phyloP scores from a whole-genome alignment of 2,888 invertebrate species.

The Pomacea canaliculata region DNA sequence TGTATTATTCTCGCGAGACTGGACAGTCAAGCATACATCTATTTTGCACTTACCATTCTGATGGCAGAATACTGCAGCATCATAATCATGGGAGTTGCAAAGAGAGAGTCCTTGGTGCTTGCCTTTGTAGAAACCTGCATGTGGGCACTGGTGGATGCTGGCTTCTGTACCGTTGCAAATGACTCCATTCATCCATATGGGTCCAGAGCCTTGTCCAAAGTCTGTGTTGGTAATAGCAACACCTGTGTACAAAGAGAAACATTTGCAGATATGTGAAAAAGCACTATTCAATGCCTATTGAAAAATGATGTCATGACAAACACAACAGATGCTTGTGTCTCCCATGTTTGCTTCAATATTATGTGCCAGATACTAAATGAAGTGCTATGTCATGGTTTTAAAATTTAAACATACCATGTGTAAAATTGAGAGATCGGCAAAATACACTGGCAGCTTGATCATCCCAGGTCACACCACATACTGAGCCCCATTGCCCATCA shows the following conservation, averaged over 20 bases:
- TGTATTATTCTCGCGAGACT: too few relatives aligned
- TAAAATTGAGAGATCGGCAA: constrained; percentile 50
- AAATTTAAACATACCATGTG: constrained; percentile 15
- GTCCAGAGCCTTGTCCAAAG: constrained; percentile 55
- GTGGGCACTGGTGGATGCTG: constrained; percentile 52
- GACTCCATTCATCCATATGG: constrained; percentile 62
- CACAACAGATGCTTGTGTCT: too few relatives aligned
- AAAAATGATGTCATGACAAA: too few relatives aligned
- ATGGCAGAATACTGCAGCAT: constrained; percentile 57
- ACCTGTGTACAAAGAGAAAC: constrained; percentile 2
- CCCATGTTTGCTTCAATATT: too few relatives aligned
- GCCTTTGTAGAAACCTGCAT: constrained; percentile 51
- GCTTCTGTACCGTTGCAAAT: constrained; percentile 54
- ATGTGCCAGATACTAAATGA: too few relatives aligned
- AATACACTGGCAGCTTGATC: constrained; percentile 77
- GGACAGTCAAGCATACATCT: too few relatives aligned
- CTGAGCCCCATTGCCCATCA: constrained; percentile 79
- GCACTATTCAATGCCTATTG: too few relatives aligned
- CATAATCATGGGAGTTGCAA: constrained; percentile 50
- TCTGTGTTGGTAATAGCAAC: constrained; percentile 37
- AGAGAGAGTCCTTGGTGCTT: neutral
- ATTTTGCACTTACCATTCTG: constrained; percentile 46
- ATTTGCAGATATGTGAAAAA: too few relatives aligned
- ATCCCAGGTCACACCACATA: constrained; percentile 82
- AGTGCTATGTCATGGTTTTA: too few relatives aligned